A percentile compares a stretch with the other conserved stretches of the same genome.
Conservation (phyloP, 2,888 invertebrate species). For the Vesta saturnalis region DNA sequence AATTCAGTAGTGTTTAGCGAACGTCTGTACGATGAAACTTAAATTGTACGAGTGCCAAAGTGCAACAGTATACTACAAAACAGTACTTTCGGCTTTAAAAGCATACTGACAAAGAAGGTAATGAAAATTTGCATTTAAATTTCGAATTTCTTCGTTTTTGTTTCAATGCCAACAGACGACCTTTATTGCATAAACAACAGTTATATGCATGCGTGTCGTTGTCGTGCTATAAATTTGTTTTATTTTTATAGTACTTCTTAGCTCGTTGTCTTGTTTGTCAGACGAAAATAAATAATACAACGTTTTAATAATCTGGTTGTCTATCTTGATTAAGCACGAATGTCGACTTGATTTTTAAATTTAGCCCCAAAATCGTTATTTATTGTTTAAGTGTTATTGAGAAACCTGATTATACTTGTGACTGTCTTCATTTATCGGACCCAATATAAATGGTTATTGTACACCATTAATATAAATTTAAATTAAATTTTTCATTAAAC, state of each 20-base stretch:
- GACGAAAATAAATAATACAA: too few species aligned
- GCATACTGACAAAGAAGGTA: too few species aligned
- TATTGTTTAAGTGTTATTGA: too few species aligned
- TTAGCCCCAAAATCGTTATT: too few species aligned
- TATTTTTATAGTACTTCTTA: slow-evolving; percentile 59
- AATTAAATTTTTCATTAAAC: too few species aligned
- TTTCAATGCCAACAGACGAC: slow-evolving; percentile 62
- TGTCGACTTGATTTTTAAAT: too few species aligned
- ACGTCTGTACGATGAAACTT: not conserved
- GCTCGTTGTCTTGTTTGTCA: slow-evolving; percentile 53
- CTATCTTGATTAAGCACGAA: too few species aligned
- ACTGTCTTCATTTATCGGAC: too few species aligned
- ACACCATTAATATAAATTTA: too few species aligned
- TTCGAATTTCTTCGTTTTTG: slow-evolving; percentile 33
- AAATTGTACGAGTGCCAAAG: slow-evolving; percentile 8
- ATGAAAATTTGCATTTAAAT: slow-evolving; percentile 1
- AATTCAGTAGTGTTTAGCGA: not conserved
- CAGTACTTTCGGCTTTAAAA: slow-evolving; percentile 3
- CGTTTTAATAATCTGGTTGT: too few species aligned
- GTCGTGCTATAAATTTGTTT: slow-evolving; percentile 61
- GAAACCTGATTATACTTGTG: too few species aligned
- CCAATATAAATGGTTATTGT: too few species aligned
- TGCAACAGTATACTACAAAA: slow-evolving; percentile 18
- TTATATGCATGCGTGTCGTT: slow-evolving; percentile 57
- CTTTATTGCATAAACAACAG: slow-evolving; percentile 57